Base-by-base conservation (phyloP, 1,140 invertebrate species). In the Nephotettix cincticeps region DNA sequence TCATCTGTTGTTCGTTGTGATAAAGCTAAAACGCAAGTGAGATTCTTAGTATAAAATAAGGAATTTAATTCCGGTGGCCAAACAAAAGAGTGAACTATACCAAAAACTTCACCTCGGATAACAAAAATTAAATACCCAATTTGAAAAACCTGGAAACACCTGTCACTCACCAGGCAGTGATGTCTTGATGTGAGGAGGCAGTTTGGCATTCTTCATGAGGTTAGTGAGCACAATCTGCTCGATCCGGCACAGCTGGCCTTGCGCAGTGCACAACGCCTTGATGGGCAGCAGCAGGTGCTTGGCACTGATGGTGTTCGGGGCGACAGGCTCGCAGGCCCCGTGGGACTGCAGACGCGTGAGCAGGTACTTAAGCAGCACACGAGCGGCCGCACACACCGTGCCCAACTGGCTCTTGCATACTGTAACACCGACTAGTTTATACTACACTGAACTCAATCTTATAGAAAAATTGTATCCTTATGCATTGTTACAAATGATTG, bases 151-250 rank as follows among this genome's bases (percentile, higher is more conserved):
- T n/a, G n/a, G n/a, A n/a, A n/a, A n/a, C n/a, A n/a, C n/a, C n/a
- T n/a, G n/a, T n/a, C n/a, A n/a, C 32, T 36, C 14, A 84, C 84
- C 83, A 78, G 80, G 78, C 63, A 83, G 78, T 67, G 84, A 80
- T 32, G 83, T 83, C 79, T 85, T 86, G 29, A 87, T 80, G 68
- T 82, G 82, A 21, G 85, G 80, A 21, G 90, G 90, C 73, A 88
- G 77, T 78, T 88, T 88, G 43, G 89, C 86, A 74, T 87, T 87
- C 76, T 90, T 90, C 84, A 92, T 86, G 19, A 86, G 84, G 56
- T 87, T 84, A 17, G 86, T 85, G 17, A 91, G 83, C 27, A 86
- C 84, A 23, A 86, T 80, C 69, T 91, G 85, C 78, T 89, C 87
- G 2, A 82, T 76, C 47, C 84, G 81, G 19, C 83, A 82, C 3